phyloP scores from a whole-genome alignment of 2,888 invertebrate genomes.

The Himalopsyche tibetana region DNA sequence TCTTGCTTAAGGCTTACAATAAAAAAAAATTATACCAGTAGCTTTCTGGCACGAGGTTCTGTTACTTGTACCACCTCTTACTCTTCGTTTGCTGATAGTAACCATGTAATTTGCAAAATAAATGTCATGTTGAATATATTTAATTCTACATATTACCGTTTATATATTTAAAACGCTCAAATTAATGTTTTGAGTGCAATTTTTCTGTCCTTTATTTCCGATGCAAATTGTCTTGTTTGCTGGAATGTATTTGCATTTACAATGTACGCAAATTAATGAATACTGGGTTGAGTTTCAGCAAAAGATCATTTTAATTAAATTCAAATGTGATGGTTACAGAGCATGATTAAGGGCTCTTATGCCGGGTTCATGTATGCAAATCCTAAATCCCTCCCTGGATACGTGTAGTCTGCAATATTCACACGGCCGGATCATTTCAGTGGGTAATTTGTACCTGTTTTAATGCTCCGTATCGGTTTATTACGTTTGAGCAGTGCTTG shows the following conservation, averaged over 20 bases:
- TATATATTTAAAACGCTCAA: too few species aligned
- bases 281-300: constrained; percentile 6
- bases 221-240: too few species aligned
- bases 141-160: too few species aligned
- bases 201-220: too few species aligned
- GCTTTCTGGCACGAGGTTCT: too few species aligned
- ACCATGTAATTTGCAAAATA: too few species aligned
- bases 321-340: constrained; percentile 26
- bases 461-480: constrained; percentile 37
- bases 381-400: constrained; percentile 40
- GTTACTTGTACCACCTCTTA: too few species aligned
- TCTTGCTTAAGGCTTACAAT: too few species aligned
- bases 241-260: neutral
- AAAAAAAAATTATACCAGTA: too few species aligned
- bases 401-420: constrained; percentile 8
- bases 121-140: too few species aligned
- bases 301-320: constrained; percentile 23
- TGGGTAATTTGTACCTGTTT: constrained; percentile 42
- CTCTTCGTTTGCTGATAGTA: too few species aligned
- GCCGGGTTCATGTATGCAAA: constrained; percentile 32
- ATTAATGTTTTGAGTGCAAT: too few species aligned
- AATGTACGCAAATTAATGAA: constrained; percentile 22
- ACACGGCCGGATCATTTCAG: constrained; percentile 42
- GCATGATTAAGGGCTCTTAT: constrained; percentile 10
- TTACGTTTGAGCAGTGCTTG: constrained; percentile 2